Evolutionary conservation across 2,113 vertebrate genomes (phyloP), one percentile per base, ranked within the genome.

Genomic region (Agapornis roseicollis): DNA sequence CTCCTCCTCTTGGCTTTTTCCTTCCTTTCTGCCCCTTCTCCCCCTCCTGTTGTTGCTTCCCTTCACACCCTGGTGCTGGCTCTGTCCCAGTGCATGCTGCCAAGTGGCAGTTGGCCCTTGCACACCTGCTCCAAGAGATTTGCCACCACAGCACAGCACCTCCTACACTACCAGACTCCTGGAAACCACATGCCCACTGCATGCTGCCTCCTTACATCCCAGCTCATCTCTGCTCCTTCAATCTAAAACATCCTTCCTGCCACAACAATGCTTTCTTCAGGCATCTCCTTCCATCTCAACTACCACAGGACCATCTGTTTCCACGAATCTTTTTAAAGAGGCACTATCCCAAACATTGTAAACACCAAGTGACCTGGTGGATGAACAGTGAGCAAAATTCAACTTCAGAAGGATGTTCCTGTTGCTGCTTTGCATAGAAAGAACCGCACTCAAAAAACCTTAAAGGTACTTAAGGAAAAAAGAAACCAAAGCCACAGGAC

Each of bases 101-200:
- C 95, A 72, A 35, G 94, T 53, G 88, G 89, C 83, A 17, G 29
- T 71, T 78, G 88, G 83, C 80, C 94, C 95, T 93, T 90, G 72
- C 93, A 94, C 91, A 92, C 77, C 90, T 93, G 94, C 87, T 96
- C 87, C 70, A 17, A 23, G n/a, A 79, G 83, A 74, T 78, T 61
- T 72, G 65, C 89, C 47, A 64, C 95, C 1, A 0, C 86, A 64
- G 65, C 6, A 3, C 5, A 65, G 65, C 80, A 93, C 86, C 80
- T 93, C 92, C 91, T 58, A 86, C 50, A 5, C 89, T 20, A 12
- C 69, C 96, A 89, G 91, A 1, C 73, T 87, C 77, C 93, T 90
- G 94, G 65, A 65, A 81, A 76, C n/a, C 0, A 7, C 7, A 1
- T 84, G 86, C 17, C 80, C 89, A 79, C 52, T 44, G 35, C 79